phyloP scores from a whole-genome alignment of 1,140 invertebrate species.

The Luehdorfia chinensis region DNA sequence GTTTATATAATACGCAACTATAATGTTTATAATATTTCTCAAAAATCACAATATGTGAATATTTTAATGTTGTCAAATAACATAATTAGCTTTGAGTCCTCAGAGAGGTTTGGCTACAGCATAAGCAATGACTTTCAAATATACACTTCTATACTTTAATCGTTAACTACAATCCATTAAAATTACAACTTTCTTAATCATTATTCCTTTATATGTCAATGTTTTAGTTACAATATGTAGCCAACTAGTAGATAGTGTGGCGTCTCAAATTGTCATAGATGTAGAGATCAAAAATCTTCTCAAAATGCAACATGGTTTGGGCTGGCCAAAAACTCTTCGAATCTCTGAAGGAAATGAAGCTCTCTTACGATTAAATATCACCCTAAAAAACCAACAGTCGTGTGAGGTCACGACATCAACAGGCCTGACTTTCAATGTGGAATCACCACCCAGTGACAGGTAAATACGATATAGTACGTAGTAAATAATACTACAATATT shows the following conservation, averaged over 20 bases:
- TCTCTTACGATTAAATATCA: slow-evolving; percentile 36
- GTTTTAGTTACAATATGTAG: slow-evolving; percentile 3
- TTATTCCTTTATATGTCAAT: too few relatives aligned
- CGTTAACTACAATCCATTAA: too few relatives aligned
- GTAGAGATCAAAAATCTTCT: slow-evolving; percentile 38
- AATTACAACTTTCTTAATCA: too few relatives aligned
- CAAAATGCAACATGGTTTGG: slow-evolving; percentile 47
- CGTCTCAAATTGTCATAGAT: background rate
- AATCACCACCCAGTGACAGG: slow-evolving; percentile 38
- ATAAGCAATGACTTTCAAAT: too few relatives aligned
- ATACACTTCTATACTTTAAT: too few relatives aligned
- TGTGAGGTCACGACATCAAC: slow-evolving; percentile 42
- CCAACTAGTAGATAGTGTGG: background rate
- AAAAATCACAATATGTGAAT: too few relatives aligned
- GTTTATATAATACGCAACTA: too few relatives aligned
- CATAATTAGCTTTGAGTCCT: too few relatives aligned
- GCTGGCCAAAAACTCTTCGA: slow-evolving; percentile 39
- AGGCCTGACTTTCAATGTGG: slow-evolving; percentile 38
- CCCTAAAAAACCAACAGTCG: slow-evolving; percentile 27
- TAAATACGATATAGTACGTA: too few relatives aligned
- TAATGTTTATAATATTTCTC: too few relatives aligned
- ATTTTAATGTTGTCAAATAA: too few relatives aligned
- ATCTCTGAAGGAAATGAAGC: slow-evolving; percentile 52
- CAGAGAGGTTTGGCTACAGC: too few relatives aligned
- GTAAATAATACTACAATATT: background rate